phyloP scores from a whole-genome alignment of 1,140 invertebrate species.

The Cherax destructor region DNA sequence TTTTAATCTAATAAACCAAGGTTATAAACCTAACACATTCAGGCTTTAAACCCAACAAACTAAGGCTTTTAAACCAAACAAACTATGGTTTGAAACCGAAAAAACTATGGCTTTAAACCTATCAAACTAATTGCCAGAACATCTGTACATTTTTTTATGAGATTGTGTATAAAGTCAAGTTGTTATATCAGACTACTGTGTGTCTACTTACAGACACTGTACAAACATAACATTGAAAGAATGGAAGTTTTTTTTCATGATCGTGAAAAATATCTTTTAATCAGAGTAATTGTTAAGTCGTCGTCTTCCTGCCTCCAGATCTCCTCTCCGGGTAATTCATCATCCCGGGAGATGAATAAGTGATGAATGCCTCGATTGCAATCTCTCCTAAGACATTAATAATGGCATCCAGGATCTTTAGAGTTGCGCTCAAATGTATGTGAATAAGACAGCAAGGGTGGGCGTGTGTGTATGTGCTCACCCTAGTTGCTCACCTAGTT shows the following conservation, averaged over 20 bases:
- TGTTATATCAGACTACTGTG: neutral
- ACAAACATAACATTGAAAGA: neutral
- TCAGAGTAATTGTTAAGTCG: neutral
- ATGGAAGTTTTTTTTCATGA: neutral
- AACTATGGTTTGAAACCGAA: too few relatives aligned
- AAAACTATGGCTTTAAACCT: too few relatives aligned
- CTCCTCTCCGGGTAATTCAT: neutral
- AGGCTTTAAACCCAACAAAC: too few relatives aligned
- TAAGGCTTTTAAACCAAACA: too few relatives aligned
- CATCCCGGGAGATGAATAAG: neutral
- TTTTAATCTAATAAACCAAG: too few relatives aligned
- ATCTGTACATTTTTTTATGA: too few relatives aligned
- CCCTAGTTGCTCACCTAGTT: too few relatives aligned
- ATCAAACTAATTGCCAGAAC: too few relatives aligned
- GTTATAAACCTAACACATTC: too few relatives aligned
- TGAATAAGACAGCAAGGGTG: too few relatives aligned
- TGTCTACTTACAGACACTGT: neutral
- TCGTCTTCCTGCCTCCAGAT: neutral
- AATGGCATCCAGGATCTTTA: neutral
- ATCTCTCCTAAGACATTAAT: slow-evolving; percentile 6
- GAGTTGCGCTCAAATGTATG: neutral
- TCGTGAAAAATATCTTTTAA: neutral
- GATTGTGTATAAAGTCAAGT: too few relatives aligned
- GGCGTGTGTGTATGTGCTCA: too few relatives aligned
- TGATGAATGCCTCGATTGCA: neutral